Evolutionary conservation across 2,888 invertebrate species (phyloP).

Genomic region (Melanchra persicariae): DNA sequence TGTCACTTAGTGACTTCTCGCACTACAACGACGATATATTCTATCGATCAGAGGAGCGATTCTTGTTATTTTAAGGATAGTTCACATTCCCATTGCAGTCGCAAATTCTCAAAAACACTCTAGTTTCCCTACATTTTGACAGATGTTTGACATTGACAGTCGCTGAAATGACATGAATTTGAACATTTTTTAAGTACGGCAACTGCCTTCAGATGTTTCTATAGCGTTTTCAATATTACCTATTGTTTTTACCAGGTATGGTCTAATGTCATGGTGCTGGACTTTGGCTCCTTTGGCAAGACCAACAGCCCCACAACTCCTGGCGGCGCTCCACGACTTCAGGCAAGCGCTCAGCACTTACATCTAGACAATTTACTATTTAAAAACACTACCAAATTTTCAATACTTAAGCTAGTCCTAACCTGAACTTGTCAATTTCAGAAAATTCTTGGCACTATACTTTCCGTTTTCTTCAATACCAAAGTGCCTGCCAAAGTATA

Average conservation of each 20-base stretch:
- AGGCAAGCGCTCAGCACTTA: constrained; percentile 93
- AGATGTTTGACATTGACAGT: too few species aligned
- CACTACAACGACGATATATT: too few species aligned
- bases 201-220: not conserved
- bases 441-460: constrained; percentile 66
- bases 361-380: constrained; percentile 82
- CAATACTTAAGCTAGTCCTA: constrained; percentile 48
- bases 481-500: constrained; percentile 83
- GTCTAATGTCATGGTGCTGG: constrained; percentile 95
- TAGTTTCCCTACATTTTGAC: too few species aligned
- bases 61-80: too few species aligned
- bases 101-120: too few species aligned
- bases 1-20: too few species aligned
- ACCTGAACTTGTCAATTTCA: constrained; percentile 63
- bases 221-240: not conserved
- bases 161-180: too few species aligned
- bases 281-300: constrained; percentile 91
- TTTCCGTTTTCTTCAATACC: constrained; percentile 71
- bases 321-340: constrained; percentile 94
- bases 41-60: too few species aligned
- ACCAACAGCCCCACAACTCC: constrained; percentile 93
- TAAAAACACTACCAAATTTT: constrained; percentile 45
- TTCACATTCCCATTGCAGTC: too few species aligned
- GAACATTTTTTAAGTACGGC: too few species aligned
- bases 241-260: constrained; percentile 88